Evolutionary conservation across 2,113 vertebrate genomes (phyloP).

Genomic region (Hemichromis elongatus): DNA sequence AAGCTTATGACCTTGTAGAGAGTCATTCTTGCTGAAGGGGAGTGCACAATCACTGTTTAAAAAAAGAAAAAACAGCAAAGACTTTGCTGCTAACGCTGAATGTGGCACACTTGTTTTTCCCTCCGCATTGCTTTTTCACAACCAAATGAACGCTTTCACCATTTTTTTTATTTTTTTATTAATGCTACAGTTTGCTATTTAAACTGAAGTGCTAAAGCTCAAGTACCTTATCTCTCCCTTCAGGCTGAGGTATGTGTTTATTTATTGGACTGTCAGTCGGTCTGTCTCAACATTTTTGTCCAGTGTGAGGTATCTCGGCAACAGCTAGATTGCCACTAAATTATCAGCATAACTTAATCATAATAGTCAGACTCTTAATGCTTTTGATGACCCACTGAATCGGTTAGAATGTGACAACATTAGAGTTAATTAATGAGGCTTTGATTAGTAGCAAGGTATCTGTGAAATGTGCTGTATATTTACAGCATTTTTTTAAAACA

Average conservation of each 20-base stretch:
- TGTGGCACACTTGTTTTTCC: neutral
- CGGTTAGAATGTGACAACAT: neutral
- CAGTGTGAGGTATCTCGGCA: neutral
- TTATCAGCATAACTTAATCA: neutral
- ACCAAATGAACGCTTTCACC: neutral
- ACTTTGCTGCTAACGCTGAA: neutral
- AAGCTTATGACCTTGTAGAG: constrained; percentile 38
- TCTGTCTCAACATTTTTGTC: neutral
- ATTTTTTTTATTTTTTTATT: neutral
- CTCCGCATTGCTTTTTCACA: neutral
- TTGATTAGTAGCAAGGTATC: neutral
- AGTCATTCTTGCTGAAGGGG: neutral
- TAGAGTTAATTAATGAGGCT: neutral
- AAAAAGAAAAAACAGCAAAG: neutral
- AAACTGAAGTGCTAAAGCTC: neutral
- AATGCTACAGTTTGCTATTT: neutral
- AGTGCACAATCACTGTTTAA: neutral
- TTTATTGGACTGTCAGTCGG: neutral
- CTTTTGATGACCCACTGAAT: neutral
- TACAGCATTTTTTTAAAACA: neutral
- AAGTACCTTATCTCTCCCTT: neutral
- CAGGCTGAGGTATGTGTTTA: neutral
- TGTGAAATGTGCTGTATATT: neutral
- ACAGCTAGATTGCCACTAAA: neutral
- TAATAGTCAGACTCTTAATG: neutral